phyloP scores from a whole-genome alignment of 1,140 invertebrate genomes.

The Brachionus calyciflorus region DNA sequence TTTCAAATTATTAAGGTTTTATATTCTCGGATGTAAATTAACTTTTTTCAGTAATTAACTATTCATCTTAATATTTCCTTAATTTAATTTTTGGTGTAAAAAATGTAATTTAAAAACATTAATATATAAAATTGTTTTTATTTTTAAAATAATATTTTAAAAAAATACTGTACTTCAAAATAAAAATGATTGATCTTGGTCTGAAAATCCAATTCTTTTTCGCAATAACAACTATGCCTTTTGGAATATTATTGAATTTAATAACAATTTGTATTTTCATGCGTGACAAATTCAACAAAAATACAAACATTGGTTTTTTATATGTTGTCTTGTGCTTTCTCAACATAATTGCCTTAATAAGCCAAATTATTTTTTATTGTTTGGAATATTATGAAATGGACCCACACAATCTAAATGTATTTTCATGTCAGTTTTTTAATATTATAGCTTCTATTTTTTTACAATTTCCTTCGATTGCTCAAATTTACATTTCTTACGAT shows the following conservation, averaged over 20 bases:
- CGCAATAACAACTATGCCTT: not conserved
- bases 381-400: not conserved
- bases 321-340: constrained; percentile 1
- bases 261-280: not conserved
- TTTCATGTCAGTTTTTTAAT: constrained; percentile 18
- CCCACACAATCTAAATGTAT: not conserved
- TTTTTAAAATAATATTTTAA: not conserved
- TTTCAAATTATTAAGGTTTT: no score
- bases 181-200: not conserved
- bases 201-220: constrained; percentile 4
- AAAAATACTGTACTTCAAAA: not conserved
- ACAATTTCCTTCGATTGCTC: not conserved
- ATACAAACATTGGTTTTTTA: constrained; percentile 28
- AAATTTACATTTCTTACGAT: constrained; percentile 6
- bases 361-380: not conserved
- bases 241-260: not conserved
- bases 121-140: no score
- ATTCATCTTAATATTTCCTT: no score
- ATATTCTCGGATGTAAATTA: no score
- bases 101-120: no score
- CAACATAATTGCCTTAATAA: not conserved
- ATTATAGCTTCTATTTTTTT: not conserved
- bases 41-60: no score
- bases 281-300: constrained; percentile 1
- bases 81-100: no score